Conservation (phyloP, 2,888 invertebrate genomes). For the Trichacis sp. region DNA sequence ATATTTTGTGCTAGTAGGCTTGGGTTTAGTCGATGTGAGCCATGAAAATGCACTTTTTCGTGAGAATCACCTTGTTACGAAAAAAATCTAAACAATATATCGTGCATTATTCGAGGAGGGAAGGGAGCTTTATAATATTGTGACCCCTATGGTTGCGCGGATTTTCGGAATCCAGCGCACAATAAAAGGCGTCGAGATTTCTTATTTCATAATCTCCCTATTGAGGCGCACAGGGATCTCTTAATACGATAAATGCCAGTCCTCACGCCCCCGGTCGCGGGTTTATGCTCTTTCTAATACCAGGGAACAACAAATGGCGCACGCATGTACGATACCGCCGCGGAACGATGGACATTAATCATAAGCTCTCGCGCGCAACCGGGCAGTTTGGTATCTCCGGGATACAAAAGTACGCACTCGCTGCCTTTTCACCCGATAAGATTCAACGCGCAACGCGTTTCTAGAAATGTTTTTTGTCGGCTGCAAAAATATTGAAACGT, state of each 20-base stretch:
- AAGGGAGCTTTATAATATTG: too few species aligned
- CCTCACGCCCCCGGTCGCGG: conserved; percentile 22
- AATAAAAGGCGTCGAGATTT: conserved; percentile 5
- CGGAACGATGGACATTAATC: conserved; percentile 50
- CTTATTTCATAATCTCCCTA: conserved; percentile 11
- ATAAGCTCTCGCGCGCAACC: conserved; percentile 35
- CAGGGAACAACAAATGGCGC: conserved; percentile 47
- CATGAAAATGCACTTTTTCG: too few species aligned
- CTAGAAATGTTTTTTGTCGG: conserved; percentile 28
- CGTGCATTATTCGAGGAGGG: too few species aligned
- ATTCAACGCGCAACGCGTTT: conserved; percentile 42
- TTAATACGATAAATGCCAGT: conserved; percentile 41
- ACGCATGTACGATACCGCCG: conserved; percentile 42
- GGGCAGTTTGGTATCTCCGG: conserved; percentile 42
- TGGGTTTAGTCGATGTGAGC: too few species aligned
- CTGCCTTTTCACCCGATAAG: conserved; percentile 41
- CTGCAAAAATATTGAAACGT: conserved; percentile 6
- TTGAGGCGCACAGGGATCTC: conserved; percentile 14
- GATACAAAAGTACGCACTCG: conserved; percentile 38
- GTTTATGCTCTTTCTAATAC: conserved; percentile 49
- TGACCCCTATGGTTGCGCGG: too few species aligned
- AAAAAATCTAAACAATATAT: too few species aligned
- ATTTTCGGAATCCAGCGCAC: conserved; percentile 5
- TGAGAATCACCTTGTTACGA: too few species aligned
- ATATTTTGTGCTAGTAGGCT: too few species aligned